Base-by-base conservation (phyloP, 2,797 vertebrate species). In the Merluccius polli region DNA sequence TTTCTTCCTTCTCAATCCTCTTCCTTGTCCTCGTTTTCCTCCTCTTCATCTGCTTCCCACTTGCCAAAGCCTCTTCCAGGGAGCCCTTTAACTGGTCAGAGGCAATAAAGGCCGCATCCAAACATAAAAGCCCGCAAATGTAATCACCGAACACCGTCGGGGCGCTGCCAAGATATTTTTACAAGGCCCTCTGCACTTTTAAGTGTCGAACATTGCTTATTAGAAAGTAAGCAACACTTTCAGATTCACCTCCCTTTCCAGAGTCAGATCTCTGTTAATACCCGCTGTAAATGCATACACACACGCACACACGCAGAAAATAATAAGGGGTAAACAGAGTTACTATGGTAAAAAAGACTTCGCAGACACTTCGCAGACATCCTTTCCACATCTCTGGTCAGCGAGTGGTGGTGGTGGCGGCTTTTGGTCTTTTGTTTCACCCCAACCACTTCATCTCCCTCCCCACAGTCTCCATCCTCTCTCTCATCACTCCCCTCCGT, bases 221-320 rank as follows among this genome's bases (percentile, higher is more conserved):
- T 85, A 82, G 75, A 86, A 84, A 79, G 86, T 85, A 82, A 81
- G 80, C 79, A 79, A 73, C 72, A 15, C 80, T 88, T 92, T 87
- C 76, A 86, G 76, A 77, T 87, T 84, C 80, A 74, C 7, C 48
- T 29, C 78, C 78, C 81, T 59, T 67, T 85, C 81, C 85, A 83
- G 76, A 71, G 72, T 81, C 84, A 77, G 70, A 84, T 81, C 83
- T 78, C 70, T 65, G 74, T 78, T 86, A 86, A 85, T 80, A 81
- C 72, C 78, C 68, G 76, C 15, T 12, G 73, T 38, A 35, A 21
- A 75, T 36, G 38, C 67, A 15, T 18, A 75, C 73, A 29, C 59
- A 29, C 32, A 74, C 52, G 16, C 73, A 67, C 67, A 31, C 67
- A 69, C 67, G 10, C 67, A 69, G 24, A 31, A 44, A 15, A 44